These are phyloP conservation scores for Lymantria dispar DNA, from an alignment of 2,888 invertebrate species.

Conservation along the genomic window DNA sequence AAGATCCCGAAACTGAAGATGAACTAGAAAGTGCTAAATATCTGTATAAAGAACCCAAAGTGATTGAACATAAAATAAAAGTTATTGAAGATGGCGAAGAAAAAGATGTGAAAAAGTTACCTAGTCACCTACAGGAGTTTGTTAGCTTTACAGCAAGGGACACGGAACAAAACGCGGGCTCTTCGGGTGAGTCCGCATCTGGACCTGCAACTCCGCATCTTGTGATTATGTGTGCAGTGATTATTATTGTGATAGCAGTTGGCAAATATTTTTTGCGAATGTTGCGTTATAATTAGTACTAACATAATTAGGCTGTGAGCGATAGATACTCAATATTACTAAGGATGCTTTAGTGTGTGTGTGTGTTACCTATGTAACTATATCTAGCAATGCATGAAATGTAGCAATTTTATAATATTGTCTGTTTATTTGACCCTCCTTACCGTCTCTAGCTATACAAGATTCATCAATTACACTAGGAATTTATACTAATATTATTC, in stretches of 20 bases:
- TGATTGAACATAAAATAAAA: slow-evolving; percentile 79
- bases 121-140: slow-evolving; percentile 91
- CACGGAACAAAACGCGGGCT: slow-evolving; percentile 78
- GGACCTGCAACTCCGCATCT: slow-evolving; percentile 73
- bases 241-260: slow-evolving; percentile 69
- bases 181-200: slow-evolving; percentile 71
- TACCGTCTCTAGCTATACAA: slow-evolving; percentile 15
- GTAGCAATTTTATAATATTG: slow-evolving; percentile 17
- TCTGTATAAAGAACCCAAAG: slow-evolving; percentile 66
- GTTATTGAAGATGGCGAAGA: slow-evolving; percentile 85
- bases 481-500: slow-evolving; percentile 16
- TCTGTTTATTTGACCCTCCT: slow-evolving; percentile 20
- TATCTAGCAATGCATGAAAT: slow-evolving; percentile 58
- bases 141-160: slow-evolving; percentile 83
- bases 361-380: slow-evolving; percentile 19
- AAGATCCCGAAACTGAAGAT: slow-evolving; percentile 85
- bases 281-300: slow-evolving; percentile 60
- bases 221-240: slow-evolving; percentile 76
- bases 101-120: slow-evolving; percentile 85
- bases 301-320: slow-evolving; percentile 32
- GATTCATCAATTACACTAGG: slow-evolving; percentile 12
- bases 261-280: slow-evolving; percentile 66
- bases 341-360: slow-evolving; percentile 36
- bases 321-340: slow-evolving; percentile 38
- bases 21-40: slow-evolving; percentile 66